These are phyloP conservation scores for Xyrichtys novacula DNA, from an alignment of 2,797 vertebrate genomes.

Conservation along the genomic window DNA sequence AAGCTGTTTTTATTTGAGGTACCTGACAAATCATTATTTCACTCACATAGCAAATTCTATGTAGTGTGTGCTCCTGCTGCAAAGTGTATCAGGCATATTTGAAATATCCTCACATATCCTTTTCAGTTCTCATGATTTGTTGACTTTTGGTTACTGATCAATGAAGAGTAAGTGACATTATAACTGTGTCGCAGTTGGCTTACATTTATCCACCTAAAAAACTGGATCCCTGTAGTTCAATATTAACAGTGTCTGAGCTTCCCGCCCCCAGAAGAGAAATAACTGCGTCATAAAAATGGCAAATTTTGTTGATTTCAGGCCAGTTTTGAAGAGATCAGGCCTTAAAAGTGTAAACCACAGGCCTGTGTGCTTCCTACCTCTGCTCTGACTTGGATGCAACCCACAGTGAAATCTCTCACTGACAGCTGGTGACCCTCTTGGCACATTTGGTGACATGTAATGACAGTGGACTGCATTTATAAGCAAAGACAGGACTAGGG, in stretches of 20 bases:
- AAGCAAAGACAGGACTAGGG: constrained; percentile 17
- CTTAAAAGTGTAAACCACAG: constrained; percentile 19
- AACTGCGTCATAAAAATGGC: too few species aligned
- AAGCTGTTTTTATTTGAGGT: too few species aligned
- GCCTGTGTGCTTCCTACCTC: constrained; percentile 27
- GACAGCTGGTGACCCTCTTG: constrained; percentile 20
- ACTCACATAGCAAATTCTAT: too few species aligned
- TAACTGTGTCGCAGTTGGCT: background rate
- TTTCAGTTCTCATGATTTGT: too few species aligned
- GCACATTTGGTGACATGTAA: too few species aligned
- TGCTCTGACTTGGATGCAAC: constrained; percentile 56
- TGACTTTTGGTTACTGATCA: too few species aligned
- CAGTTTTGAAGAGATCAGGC: constrained; percentile 3
- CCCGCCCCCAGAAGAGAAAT: too few species aligned
- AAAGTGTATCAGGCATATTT: too few species aligned
- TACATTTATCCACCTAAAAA: background rate
- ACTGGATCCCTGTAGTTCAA: background rate
- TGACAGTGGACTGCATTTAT: background rate
- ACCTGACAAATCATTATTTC: too few species aligned
- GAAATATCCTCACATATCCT: too few species aligned
- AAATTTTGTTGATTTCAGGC: constrained; percentile 16
- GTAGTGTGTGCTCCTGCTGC: too few species aligned
- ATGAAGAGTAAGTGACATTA: background rate
- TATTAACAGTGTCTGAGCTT: too few species aligned
- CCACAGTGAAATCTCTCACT: constrained; percentile 29